Conservation (phyloP, 2,888 invertebrate genomes). For the Phragmatobia fuliginosa region DNA sequence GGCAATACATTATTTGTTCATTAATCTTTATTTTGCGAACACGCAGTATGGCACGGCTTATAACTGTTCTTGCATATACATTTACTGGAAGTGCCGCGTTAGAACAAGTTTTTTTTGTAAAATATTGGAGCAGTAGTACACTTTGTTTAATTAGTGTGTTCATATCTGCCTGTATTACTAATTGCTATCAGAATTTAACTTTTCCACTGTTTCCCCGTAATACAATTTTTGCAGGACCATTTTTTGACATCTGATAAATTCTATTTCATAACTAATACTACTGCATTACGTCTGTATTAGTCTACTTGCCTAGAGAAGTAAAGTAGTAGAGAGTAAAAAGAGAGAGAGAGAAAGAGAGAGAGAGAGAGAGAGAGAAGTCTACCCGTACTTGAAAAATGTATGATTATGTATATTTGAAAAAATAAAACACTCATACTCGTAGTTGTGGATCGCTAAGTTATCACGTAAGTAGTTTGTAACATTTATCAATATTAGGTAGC, state of each 20-base stretch:
- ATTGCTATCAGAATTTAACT: neutral
- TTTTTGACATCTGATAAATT: neutral
- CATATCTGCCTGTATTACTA: neutral
- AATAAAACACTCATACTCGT: neutral
- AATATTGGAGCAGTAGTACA: neutral
- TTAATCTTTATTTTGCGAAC: neutral
- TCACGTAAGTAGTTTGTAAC: conserved; percentile 33
- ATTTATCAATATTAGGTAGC: conserved; percentile 45
- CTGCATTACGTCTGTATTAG: neutral
- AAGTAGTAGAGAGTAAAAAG: no score
- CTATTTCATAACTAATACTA: neutral
- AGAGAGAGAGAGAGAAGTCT: no score
- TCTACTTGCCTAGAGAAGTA: no score
- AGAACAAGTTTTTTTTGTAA: neutral
- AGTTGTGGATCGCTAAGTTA: conserved; percentile 27
- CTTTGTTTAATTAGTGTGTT: neutral
- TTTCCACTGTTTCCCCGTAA: neutral
- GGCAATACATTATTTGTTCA: neutral
- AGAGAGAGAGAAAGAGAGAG: no score
- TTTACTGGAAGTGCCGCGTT: neutral
- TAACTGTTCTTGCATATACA: neutral
- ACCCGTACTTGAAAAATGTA: neutral
- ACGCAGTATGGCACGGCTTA: neutral
- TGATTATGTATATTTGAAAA: neutral
- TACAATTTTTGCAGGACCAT: neutral